Evolutionary conservation across 2,113 vertebrate genomes (phyloP).

Genomic region (Poeciliopsis occidentalis): DNA sequence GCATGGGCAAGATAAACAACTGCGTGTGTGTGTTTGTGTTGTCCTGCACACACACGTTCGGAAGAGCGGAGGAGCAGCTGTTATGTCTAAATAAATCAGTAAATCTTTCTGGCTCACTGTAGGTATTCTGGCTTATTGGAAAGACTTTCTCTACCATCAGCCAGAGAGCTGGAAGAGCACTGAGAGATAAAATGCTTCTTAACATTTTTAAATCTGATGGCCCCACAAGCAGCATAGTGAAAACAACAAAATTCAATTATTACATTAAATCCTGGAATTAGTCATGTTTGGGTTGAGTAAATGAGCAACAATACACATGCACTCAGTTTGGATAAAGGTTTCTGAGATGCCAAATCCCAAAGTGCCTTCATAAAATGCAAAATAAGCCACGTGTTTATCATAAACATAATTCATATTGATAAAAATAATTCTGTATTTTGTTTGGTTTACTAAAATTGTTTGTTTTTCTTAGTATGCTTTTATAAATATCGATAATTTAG

Average conservation of each 20-base stretch:
- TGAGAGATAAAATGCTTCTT: slow-evolving; percentile 17
- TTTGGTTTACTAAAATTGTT: too few relatives aligned
- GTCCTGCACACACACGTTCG: slow-evolving; percentile 1
- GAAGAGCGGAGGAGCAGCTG: slow-evolving; percentile 33
- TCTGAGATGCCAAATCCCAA: too few relatives aligned
- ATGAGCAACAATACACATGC: too few relatives aligned
- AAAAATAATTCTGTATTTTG: too few relatives aligned
- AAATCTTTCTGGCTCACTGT: slow-evolving; percentile 44
- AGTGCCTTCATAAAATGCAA: too few relatives aligned
- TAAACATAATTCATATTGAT: too few relatives aligned
- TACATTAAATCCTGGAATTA: too few relatives aligned
- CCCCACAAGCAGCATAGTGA: not conserved
- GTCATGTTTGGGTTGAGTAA: too few relatives aligned
- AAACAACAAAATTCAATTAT: slow-evolving; percentile 17
- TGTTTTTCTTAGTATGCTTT: too few relatives aligned
- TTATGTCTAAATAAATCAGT: slow-evolving; percentile 36
- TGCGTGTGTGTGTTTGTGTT: slow-evolving; percentile 13
- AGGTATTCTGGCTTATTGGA: slow-evolving; percentile 43
- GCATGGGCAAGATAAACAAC: slow-evolving; percentile 27
- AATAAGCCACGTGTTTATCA: too few relatives aligned
- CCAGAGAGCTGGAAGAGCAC: slow-evolving; percentile 19
- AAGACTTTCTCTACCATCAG: slow-evolving; percentile 21
- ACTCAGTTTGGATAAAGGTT: too few relatives aligned
- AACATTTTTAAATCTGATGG: slow-evolving; percentile 7
- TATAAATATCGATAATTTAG: too few relatives aligned